Evolutionary conservation across 30 jellyfish, hydroid and myxozoan species (phyloP), one percentile per base, ranked within the genome.

Genomic region (Rhopilema esculentum): DNA sequence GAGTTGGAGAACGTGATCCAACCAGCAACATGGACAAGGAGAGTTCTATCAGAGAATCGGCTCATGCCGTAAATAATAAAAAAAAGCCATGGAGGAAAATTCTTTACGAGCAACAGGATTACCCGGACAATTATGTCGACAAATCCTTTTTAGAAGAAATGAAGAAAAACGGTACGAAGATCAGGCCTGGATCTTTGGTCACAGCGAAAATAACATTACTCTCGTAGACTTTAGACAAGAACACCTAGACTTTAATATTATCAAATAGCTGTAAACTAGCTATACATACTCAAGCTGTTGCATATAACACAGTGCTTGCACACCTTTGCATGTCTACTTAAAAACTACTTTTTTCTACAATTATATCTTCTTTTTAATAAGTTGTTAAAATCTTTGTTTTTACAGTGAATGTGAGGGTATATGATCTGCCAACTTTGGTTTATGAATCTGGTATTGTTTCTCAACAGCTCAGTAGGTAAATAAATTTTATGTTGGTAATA

Each of bases 371-470:
- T 40, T 40, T 40, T 40, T 6, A 40, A 2, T 88, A 18, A 26
- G 29, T 27, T 88, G n/a, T n/a, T n/a, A n/a, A n/a, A n/a, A n/a
- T n/a, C n/a, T n/a, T 65, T 22, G 16, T 30, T 52, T 27, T 69
- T 82, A 50, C 66, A 93, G 98, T 93, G 67, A 67, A 93, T 61
- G 85, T 92, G 17, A 93, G 89, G 75, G 74, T 78, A 21, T 89
- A 93, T 74, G 90, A 87, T 29, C 65, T 93, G 0, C 66, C 90
- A 28, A 80, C 84, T 29, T 63, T 93, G 57, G 88, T 93, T 26
- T 89, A 68, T 62, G 98, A 93, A 76, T 86, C 98, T 62, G 97
- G 96, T 1, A 83, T 89, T 53, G 97, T 93, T 53, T 88, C 97
- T 17, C 98, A 88, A 69, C 98, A 93, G 64, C 80, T 93, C 8